Evolutionary conservation across 2,113 vertebrate species (phyloP).

Genomic region (Paedocypris sp.): DNA sequence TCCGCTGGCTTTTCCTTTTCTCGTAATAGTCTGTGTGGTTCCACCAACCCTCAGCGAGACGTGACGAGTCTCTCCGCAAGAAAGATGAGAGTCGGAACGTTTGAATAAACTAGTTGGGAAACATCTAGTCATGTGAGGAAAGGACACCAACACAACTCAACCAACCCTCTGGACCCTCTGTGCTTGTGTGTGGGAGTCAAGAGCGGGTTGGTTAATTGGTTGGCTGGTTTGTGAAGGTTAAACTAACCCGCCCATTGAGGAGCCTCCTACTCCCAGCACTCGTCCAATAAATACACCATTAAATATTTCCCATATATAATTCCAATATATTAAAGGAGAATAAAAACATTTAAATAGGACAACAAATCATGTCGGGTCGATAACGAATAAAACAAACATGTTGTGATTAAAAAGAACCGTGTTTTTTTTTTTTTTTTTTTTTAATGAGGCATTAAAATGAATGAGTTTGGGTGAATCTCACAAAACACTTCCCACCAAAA

Average conservation of each 20-base stretch:
- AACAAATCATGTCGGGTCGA: slow-evolving; percentile 62
- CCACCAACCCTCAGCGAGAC: slow-evolving; percentile 48
- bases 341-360: slow-evolving; percentile 69
- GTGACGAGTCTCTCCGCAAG: slow-evolving; percentile 27
- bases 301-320: slow-evolving; percentile 67
- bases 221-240: too few relatives aligned
- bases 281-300: slow-evolving; percentile 71
- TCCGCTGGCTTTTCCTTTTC: slow-evolving; percentile 31
- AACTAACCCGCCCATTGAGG: too few relatives aligned
- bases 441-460: slow-evolving; percentile 71
- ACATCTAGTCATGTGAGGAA: too few relatives aligned
- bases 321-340: slow-evolving; percentile 46
- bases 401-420: slow-evolving; percentile 64
- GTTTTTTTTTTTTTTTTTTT: slow-evolving; percentile 55
- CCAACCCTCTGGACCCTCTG: background rate
- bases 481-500: background rate
- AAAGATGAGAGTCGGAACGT: too few relatives aligned
- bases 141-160: too few relatives aligned
- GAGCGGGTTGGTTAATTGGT: too few relatives aligned
- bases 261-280: too few relatives aligned
- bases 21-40: slow-evolving; percentile 44
- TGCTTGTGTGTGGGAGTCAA: background rate
- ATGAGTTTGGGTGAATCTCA: slow-evolving; percentile 20
- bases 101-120: too few relatives aligned
- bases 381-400: slow-evolving; percentile 53